These are phyloP conservation scores for Rhodeus uyekii DNA, from an alignment of 2,797 vertebrate species.

Conservation along the genomic window DNA sequence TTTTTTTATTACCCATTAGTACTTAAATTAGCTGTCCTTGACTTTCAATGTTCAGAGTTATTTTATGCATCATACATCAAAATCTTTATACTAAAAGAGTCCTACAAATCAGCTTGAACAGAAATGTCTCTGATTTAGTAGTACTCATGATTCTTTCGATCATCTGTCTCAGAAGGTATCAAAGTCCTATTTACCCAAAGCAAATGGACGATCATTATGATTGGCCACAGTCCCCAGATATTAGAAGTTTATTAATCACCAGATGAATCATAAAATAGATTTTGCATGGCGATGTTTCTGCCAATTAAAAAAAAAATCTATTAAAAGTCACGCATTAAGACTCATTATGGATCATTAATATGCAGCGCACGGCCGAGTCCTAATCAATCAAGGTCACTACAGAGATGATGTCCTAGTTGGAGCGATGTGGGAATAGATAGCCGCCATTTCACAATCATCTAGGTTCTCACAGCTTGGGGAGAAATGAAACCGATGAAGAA, in stretches of 20 bases:
- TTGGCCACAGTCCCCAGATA: slow-evolving; percentile 54
- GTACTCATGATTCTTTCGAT: background rate
- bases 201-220: slow-evolving; percentile 50
- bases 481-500: background rate
- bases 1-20: background rate
- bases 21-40: background rate
- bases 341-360: slow-evolving; percentile 68
- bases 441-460: background rate
- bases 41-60: background rate
- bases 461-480: slow-evolving; percentile 1
- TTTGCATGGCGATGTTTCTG: slow-evolving; percentile 55
- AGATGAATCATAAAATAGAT: slow-evolving; percentile 60
- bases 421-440: slow-evolving; percentile 1
- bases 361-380: slow-evolving; percentile 58
- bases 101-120: background rate
- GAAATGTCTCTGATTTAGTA: background rate
- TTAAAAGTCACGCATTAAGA: slow-evolving; percentile 63
- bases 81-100: background rate
- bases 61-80: slow-evolving; percentile 8
- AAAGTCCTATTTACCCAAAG: slow-evolving; percentile 57
- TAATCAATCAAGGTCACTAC: slow-evolving; percentile 74
- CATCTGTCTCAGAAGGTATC: slow-evolving; percentile 25
- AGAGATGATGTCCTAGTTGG: slow-evolving; percentile 16
- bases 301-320: slow-evolving; percentile 63
- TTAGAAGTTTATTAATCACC: slow-evolving; percentile 63